phyloP scores from a whole-genome alignment of 2,113 vertebrate species.

The Eptatretus burgeri region DNA sequence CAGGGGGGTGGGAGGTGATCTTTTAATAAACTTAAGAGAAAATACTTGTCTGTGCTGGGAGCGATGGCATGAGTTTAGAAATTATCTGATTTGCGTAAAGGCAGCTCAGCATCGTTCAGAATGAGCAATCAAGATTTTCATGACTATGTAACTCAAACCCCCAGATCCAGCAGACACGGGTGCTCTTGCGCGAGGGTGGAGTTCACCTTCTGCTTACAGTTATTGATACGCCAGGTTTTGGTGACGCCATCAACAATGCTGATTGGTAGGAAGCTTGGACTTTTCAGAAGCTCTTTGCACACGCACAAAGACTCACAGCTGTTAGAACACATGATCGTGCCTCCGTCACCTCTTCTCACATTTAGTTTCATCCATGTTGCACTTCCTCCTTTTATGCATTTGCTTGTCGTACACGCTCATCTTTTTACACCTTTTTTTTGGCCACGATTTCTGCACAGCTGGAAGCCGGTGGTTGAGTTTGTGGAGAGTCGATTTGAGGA shows the following conservation, averaged over 20 bases:
- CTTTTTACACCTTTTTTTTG: too few species aligned
- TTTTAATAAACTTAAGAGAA: too few species aligned
- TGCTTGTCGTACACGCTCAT: neutral
- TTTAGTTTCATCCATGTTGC: neutral
- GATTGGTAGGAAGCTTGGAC: constrained; percentile 16
- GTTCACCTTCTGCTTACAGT: constrained; percentile 23
- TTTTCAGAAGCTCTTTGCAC: neutral
- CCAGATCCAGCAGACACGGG: constrained; percentile 15
- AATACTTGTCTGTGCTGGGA: too few species aligned
- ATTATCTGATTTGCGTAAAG: too few species aligned
- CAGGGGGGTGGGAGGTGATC: too few species aligned
- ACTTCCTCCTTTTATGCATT: neutral
- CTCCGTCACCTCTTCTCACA: neutral
- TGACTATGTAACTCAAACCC: too few species aligned
- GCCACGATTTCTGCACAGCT: constrained; percentile 14
- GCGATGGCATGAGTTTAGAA: too few species aligned
- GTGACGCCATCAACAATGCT: constrained; percentile 24
- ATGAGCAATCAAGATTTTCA: too few species aligned
- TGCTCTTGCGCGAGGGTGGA: constrained; percentile 17
- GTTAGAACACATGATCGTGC: too few species aligned
- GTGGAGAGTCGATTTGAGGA: constrained; percentile 29
- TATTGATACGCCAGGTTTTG: constrained; percentile 28
- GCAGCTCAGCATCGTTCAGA: too few species aligned
- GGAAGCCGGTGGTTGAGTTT: constrained; percentile 27
- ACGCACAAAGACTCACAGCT: neutral